Evolutionary conservation across 1,140 invertebrate species (phyloP), one percentile per base, ranked within the genome.

Genomic region (Brachystomella parvula): DNA sequence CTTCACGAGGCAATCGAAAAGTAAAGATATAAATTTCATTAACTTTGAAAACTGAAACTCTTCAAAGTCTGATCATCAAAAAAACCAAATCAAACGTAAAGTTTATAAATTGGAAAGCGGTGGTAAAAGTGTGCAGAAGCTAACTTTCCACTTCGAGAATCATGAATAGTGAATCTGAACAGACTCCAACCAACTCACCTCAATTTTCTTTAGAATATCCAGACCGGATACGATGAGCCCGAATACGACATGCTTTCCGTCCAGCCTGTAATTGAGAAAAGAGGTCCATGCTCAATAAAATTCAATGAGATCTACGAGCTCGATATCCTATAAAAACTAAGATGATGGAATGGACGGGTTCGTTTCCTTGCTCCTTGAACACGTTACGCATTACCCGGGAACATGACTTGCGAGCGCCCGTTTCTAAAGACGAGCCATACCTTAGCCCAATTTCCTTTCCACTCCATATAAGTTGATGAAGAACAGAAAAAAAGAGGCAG

Each of bases 171-270:
- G 67, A 35, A 58, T 30, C 44, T 28, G 56, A 28, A 39, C 33
- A 6, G 17, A 65, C 49, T 12, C 24, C 9, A n/a, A 44, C 49
- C 49, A 63, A 58, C 32, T 77, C 76, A 82, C 81, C 77, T 96
- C 94, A 76, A 96, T 88, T 77, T 91, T 90, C 75, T 90, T 90
- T 0, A 96, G 79, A 17, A 97, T 88, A 77, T 96, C 92, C 73
- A 95, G 81, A 12, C 94, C 94, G 74, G 89, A 89, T 31, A 94
- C 85, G 30, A 96, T 89, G 78, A 93, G 87, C 3, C 94, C 94
- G 81, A 97, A 96, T 3, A 96, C 93, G 61, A 95, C 92, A 78
- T 96, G 92, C 76, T 94, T 94, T 28, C 84, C 84, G 80, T 96
- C 92, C 28, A 96, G 77, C 90, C 78, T 87, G 82, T 71, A 30